Evolutionary conservation across 2,888 invertebrate genomes (phyloP).

Genomic region (Tridacna gigas): DNA sequence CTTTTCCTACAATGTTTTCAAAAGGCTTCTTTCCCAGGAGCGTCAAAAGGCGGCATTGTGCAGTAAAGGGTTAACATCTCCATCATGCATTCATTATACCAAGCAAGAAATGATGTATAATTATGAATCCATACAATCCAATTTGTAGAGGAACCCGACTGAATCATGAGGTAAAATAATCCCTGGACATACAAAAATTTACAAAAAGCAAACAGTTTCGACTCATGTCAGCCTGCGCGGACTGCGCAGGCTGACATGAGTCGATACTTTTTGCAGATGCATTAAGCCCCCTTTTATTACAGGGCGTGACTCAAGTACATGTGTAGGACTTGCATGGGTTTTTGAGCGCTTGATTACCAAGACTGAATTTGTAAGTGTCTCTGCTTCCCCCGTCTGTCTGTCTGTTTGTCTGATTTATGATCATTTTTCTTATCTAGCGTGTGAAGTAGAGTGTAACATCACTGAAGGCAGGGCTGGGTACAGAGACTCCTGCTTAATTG

Average conservation of each 20-base stretch:
- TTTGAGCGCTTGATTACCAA: not conserved
- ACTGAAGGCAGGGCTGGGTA: not conserved
- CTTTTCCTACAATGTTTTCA: not conserved
- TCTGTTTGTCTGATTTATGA: not conserved
- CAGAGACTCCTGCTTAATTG: conserved; percentile 33
- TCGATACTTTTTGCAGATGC: no score
- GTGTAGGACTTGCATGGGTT: not conserved
- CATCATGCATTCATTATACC: no score
- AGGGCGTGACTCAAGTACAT: no score
- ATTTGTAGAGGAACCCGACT: no score
- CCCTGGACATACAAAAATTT: no score
- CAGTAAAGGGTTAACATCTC: not conserved
- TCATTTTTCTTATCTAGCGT: not conserved
- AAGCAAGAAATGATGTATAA: no score
- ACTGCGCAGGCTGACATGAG: no score
- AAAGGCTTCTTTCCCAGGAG: not conserved
- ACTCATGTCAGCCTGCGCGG: no score
- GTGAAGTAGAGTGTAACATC: not conserved
- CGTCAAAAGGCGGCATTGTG: not conserved
- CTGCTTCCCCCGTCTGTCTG: not conserved
- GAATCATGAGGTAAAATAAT: no score
- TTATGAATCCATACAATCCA: no score
- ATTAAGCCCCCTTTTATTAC: no score
- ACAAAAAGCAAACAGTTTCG: no score
- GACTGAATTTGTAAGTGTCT: not conserved